These are phyloP conservation scores for Gallinago stenura DNA, from an alignment of 2,797 vertebrate species.

Conservation along the genomic window DNA sequence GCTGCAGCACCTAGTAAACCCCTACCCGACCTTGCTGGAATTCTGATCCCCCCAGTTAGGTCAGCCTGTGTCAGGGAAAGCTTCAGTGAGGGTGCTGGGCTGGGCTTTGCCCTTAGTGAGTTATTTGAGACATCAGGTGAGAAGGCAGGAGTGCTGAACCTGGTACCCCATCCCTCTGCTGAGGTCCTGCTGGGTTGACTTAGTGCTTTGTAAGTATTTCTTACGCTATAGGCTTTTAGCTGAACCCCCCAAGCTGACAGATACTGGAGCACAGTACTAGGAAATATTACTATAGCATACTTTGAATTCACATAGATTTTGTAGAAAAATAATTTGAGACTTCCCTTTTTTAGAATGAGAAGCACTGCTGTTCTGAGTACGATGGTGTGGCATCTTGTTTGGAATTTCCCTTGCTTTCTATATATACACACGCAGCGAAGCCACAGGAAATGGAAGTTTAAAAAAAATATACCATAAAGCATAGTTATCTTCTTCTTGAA, in stretches of 20 bases:
- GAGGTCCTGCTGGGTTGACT: not conserved
- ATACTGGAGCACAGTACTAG: not conserved
- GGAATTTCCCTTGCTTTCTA: conserved; percentile 76
- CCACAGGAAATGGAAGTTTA: conserved; percentile 72
- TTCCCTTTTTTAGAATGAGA: conserved; percentile 68
- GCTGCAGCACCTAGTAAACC: not conserved
- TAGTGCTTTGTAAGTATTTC: not conserved
- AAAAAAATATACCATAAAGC: conserved; percentile 6
- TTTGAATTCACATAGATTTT: conserved; percentile 71
- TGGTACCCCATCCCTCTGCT: not conserved
- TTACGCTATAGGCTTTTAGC: not conserved
- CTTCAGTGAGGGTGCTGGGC: not conserved
- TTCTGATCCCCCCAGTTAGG: not conserved
- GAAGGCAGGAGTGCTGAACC: not conserved
- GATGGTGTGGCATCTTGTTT: conserved; percentile 51
- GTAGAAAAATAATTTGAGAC: conserved; percentile 55
- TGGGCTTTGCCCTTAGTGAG: not conserved
- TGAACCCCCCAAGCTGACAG: not conserved
- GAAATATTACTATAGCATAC: conserved; percentile 34
- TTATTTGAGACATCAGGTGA: not conserved
- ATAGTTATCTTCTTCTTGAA: conserved; percentile 55
- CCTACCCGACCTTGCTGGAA: not conserved
- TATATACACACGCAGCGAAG: conserved; percentile 49
- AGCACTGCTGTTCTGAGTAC: conserved; percentile 52
- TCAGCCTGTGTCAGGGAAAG: not conserved